Evolutionary conservation across 37 sponge, comb jelly and placozoan species (phyloP), one percentile per base, ranked within the genome.

Genomic region (Eunapius fragilis): DNA sequence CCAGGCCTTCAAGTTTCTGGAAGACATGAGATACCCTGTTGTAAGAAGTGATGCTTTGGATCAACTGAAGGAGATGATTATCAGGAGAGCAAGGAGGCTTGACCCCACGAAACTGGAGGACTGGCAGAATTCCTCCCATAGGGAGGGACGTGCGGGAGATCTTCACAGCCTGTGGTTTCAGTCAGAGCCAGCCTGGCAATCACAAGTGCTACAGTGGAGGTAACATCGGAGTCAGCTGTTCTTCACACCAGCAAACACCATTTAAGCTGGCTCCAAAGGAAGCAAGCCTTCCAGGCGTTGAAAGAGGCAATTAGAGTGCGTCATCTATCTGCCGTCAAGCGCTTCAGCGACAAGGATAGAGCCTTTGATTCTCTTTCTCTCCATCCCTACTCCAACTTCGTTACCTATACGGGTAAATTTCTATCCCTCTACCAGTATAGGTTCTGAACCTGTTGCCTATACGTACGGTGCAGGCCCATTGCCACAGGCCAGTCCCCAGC

Each of bases 371-470:
- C 35, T 19, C 14, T 58, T 19, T 58, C 58, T 0, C 58, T 24
- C 2, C 69, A 82, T 71, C 84, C 84, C 3, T 36, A 67, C 72
- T 47, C 73, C 19, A 86, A 76, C 80, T 68, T 48, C 26, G 86
- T 87, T 79, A 81, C 87, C 7, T 32, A 35, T 3, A 35, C 35
- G 2, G 87, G 91, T 0, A 27, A 47, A 33, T 82, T 76, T 47
- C 28, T 68, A 0, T 79, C 80, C 0, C 86, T 86, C 27, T 27
- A 38, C 30, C 70, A 75, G 24, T 82, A 86, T 75, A 37, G 87
- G 31, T 90, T 85, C 26, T 83, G 34, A 79, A 89, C 73, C 84
- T 84, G 22, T 41, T 89, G 35, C 89, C 89, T 11, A 67, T 69
- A 25, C 10, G 83, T 17, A 71, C 74, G 0, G 85, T 89, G 67